Base-by-base conservation (phyloP, 2,797 vertebrate genomes). In the Chloroceryle amazona region DNA sequence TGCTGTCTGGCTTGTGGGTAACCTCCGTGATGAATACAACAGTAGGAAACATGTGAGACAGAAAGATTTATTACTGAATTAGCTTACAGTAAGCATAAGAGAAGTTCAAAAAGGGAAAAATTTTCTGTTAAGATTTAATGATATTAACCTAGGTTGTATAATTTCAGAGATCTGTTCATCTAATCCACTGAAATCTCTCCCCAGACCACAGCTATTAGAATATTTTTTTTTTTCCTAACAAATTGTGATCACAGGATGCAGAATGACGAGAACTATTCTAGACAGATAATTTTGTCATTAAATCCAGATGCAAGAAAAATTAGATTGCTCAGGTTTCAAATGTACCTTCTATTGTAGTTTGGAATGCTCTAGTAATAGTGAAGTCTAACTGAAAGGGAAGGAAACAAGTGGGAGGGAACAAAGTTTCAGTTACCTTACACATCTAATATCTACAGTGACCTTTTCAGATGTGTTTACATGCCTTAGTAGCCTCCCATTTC, bases 371-470 rank as follows among this genome's bases (percentile, higher is more conserved):
- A 35, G 7, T 9, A 71, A 57, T 10, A 26, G n/a, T 5, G 6
- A 82, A 9, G 17, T 81, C 37, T 51, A 51, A 22, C 3, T 46
- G 6, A 42, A 39, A 58, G 10, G 25, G 23, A 70, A 82, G 7
- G 3, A 39, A 46, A 25, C 0, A 11, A 39, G 60, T 21, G 3
- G 4, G 19, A 86, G 7, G 7, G 4, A 20, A 14, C 6, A 44
- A 60, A n/a, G 44, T 39, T 66, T 47, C 39, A 26, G 17, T 33
- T 46, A 20, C 41, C 19, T 11, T 23, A 44, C 6, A 29, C 20
- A 37, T 8, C 6, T 31, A 71, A 39, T 23, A 42, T 13, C 52
- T 20, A 71, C 33, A 51, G 51, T 26, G 25, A 58, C 28, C 65
- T 54, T 81, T 72, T 81, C 68, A 61, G 33, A 41, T 9, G 15